Conservation (phyloP, 2,797 vertebrate species). For the Sebastes iracundus region DNA sequence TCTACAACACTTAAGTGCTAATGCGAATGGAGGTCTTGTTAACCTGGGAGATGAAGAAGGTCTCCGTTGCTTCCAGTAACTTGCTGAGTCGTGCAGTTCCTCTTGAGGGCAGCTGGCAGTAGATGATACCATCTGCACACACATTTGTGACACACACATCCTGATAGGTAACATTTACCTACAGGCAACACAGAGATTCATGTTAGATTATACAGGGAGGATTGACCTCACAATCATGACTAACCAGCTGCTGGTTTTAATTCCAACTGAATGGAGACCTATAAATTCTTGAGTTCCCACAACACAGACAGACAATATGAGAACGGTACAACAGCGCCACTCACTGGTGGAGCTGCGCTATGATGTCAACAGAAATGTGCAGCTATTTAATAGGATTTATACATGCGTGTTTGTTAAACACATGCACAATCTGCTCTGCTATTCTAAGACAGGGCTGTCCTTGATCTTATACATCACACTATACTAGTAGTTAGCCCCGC, state of each 20-base stretch:
- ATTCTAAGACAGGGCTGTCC: background rate
- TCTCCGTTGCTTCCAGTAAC: constrained; percentile 85
- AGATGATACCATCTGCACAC: constrained; percentile 88
- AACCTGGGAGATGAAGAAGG: constrained; percentile 89
- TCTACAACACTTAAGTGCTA: background rate
- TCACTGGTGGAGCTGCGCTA: background rate
- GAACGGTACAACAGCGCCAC: background rate
- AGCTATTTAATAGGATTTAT: background rate
- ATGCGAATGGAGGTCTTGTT: background rate
- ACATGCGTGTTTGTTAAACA: background rate
- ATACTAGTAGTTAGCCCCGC: background rate
- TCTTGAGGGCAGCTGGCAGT: constrained; percentile 91
- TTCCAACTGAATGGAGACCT: background rate
- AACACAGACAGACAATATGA: background rate
- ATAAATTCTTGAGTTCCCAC: background rate
- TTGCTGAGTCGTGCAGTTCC: constrained; percentile 86
- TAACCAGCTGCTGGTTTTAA: background rate
- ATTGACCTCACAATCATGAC: background rate
- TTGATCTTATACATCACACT: background rate
- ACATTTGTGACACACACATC: constrained; percentile 90
- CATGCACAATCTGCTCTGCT: background rate
- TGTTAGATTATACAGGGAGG: background rate
- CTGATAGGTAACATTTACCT: constrained; percentile 86
- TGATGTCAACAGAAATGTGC: background rate
- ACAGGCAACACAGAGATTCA: background rate